A percentile compares a stretch with the other conserved stretches of the same genome.
phyloP scores from a whole-genome alignment of 2,888 invertebrate genomes.

The Sepioteuthis lessoniana region DNA sequence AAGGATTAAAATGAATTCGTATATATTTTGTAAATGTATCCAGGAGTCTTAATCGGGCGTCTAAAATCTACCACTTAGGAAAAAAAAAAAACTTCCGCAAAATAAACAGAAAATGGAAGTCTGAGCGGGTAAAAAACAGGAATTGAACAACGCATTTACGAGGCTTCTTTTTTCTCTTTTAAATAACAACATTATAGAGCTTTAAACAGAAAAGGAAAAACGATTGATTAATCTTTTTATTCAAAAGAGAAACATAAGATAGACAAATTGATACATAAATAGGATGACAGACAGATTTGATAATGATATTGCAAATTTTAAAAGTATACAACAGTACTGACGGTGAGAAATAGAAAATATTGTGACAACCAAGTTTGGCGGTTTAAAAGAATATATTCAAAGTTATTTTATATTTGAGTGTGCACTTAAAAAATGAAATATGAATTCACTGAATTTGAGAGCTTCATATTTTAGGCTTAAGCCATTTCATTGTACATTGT shows the following conservation, averaged over 20 bases:
- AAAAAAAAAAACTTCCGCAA: background rate
- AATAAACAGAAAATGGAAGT: background rate
- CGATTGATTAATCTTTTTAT: background rate
- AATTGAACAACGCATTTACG: background rate
- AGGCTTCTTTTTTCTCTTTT: background rate
- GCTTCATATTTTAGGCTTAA: too few relatives aligned
- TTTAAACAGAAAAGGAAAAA: background rate
- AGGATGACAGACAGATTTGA: background rate
- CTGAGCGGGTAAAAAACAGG: background rate
- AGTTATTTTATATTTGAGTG: background rate
- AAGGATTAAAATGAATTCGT: background rate
- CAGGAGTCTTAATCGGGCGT: background rate
- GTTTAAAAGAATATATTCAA: background rate
- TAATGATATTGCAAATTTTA: background rate
- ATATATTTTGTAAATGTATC: background rate
- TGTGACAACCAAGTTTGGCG: background rate
- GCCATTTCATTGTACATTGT: too few relatives aligned
- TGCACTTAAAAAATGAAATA: background rate
- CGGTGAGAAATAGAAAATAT: background rate
- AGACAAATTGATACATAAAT: background rate
- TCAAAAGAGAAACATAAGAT: background rate
- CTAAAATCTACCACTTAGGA: background rate
- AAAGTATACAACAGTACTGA: background rate
- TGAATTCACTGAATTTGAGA: too few relatives aligned
- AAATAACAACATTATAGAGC: background rate